Percentiles rank a stretch among this genome's conserved stretches.
Evolutionary conservation across 1,140 invertebrate genomes (phyloP).

Genomic region (Drosophila truncata): DNA sequence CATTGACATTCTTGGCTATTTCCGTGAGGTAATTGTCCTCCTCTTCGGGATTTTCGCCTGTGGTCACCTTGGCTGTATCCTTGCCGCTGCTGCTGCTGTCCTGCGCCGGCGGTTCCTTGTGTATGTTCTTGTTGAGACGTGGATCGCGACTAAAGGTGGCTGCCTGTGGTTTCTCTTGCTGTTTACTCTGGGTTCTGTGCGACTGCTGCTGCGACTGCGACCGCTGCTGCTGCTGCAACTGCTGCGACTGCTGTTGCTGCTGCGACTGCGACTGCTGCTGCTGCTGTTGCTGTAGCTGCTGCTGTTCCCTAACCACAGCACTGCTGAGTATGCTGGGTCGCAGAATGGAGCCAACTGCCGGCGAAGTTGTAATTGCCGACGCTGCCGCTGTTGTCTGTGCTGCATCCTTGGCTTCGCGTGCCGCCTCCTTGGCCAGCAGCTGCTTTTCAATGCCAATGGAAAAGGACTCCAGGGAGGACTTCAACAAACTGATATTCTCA

Average conservation of each 20-base stretch:
- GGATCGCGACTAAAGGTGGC: slow-evolving; percentile 79
- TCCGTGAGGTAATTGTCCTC: slow-evolving; percentile 84
- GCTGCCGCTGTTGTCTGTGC: slow-evolving; percentile 10
- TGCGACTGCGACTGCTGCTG: slow-evolving; percentile 7
- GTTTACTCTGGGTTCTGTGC: not conserved
- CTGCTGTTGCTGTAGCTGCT: slow-evolving; percentile 8
- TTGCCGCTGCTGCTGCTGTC: not conserved
- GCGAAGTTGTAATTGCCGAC: not conserved
- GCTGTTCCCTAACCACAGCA: slow-evolving; percentile 37
- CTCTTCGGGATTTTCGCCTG: slow-evolving; percentile 55
- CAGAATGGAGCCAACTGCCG: slow-evolving; percentile 36
- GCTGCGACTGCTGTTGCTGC: slow-evolving; percentile 7
- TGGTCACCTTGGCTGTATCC: not conserved
- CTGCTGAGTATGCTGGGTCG: slow-evolving; percentile 64
- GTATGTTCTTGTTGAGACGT: slow-evolving; percentile 80
- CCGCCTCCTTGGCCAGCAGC: slow-evolving; percentile 62
- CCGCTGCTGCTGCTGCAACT: slow-evolving; percentile 4
- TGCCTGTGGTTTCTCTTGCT: slow-evolving; percentile 25
- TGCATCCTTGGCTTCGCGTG: slow-evolving; percentile 51
- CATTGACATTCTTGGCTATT: slow-evolving; percentile 84
- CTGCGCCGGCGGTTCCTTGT: slow-evolving; percentile 60
- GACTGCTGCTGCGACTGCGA: not conserved
- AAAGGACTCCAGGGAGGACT: slow-evolving; percentile 78
- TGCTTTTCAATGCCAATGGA: slow-evolving; percentile 82
- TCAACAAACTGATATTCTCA: slow-evolving; percentile 72